Percentiles rank a stretch among this genome's conserved stretches.
phyloP scores from a whole-genome alignment of 2,888 invertebrate species.

The Xanthorhoe designata region DNA sequence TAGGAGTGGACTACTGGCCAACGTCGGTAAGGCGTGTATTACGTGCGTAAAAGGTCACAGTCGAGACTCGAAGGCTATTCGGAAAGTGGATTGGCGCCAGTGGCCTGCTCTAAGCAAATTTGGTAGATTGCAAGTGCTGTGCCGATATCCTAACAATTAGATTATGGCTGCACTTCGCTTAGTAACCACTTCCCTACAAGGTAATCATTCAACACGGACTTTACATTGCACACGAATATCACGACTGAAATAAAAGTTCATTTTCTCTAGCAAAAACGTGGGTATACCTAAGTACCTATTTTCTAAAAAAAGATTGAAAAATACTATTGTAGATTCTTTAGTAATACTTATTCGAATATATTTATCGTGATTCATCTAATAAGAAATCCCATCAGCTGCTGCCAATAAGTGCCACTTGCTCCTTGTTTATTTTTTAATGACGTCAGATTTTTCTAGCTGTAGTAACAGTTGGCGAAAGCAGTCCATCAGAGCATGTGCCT shows the following conservation, averaged over 20 bases:
- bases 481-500: not conserved
- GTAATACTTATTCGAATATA: constrained; percentile 2
- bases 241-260: not conserved
- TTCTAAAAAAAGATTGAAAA: not conserved
- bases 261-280: too few species aligned
- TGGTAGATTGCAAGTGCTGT: constrained; percentile 62
- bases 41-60: constrained; percentile 81
- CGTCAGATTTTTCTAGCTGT: constrained; percentile 9
- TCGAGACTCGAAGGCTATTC: constrained; percentile 83
- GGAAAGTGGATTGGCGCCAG: constrained; percentile 82
- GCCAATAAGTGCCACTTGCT: constrained; percentile 14
- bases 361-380: constrained; percentile 17
- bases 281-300: too few species aligned
- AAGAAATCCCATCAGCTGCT: constrained; percentile 15
- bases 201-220: constrained; percentile 4
- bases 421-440: constrained; percentile 11
- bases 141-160: constrained; percentile 27
- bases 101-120: constrained; percentile 73
- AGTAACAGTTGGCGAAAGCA: not conserved
- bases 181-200: constrained; percentile 14
- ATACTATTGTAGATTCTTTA: not conserved
- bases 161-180: constrained; percentile 19
- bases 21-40: constrained; percentile 61
- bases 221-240: not conserved
- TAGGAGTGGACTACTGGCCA: constrained; percentile 62